These are phyloP conservation scores for Pipistrellus pygmaeus DNA, from an alignment of 2,797 vertebrate genomes.

Conservation along the genomic window DNA sequence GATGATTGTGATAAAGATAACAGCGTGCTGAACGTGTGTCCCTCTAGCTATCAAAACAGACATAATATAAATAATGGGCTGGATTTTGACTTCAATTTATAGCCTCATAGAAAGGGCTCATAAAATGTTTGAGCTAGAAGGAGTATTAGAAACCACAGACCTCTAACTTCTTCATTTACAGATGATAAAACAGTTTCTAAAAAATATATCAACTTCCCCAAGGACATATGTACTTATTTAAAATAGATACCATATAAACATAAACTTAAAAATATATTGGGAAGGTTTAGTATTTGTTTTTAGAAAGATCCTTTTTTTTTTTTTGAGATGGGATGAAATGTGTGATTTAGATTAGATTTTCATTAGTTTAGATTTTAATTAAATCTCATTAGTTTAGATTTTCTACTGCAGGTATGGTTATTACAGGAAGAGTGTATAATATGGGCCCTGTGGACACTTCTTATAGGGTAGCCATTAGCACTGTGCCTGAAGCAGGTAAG, in stretches of 20 bases:
- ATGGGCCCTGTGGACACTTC: not conserved
- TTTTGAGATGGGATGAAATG: not conserved
- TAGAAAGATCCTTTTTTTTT: not conserved
- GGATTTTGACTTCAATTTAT: slow-evolving; percentile 42
- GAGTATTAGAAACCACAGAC: not conserved
- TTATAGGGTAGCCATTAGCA: not conserved
- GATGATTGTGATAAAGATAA: slow-evolving; percentile 48
- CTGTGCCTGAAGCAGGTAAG: not conserved
- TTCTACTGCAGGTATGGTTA: not conserved
- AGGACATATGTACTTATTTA: not conserved
- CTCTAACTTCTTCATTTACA: not conserved
- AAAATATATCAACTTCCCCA: not conserved
- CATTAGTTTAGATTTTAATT: not conserved
- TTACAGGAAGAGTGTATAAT: not conserved
- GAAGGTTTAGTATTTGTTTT: not conserved
- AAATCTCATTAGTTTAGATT: not conserved
- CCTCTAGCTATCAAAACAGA: slow-evolving; percentile 47
- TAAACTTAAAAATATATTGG: not conserved
- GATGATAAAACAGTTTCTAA: slow-evolving; percentile 37
- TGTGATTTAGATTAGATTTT: not conserved
- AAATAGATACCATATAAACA: not conserved
- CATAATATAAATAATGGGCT: slow-evolving; percentile 21
- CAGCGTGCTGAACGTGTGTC: not conserved
- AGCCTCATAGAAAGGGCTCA: slow-evolving; percentile 45
- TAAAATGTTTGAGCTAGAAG: slow-evolving; percentile 52